Percentiles rank a stretch among this genome's conserved stretches.
Conservation (phyloP, 2,797 vertebrate genomes). For the Austrolebias charrua region DNA sequence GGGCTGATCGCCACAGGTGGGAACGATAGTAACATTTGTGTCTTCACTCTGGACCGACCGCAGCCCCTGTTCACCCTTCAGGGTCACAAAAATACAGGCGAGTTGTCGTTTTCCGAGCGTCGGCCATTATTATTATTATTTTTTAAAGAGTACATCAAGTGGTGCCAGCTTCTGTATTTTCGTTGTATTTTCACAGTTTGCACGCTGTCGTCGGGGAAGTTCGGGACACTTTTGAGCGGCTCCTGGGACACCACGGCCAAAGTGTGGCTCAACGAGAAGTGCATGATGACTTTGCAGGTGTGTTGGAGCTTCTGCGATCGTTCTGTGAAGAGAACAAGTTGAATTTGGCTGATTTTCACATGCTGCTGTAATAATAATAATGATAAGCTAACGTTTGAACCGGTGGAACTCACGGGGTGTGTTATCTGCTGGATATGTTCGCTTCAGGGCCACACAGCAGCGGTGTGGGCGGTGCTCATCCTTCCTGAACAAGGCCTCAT, state of each 20-base stretch:
- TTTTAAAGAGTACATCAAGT: background rate
- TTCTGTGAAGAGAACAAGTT: too few relatives aligned
- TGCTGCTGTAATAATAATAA: too few relatives aligned
- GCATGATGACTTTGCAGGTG: slow-evolving; percentile 99
- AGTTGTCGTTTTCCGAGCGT: background rate
- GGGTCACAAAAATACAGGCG: slow-evolving; percentile 96
- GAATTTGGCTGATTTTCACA: too few relatives aligned
- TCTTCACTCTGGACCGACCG: slow-evolving; percentile 88
- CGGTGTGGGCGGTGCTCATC: slow-evolving; percentile 95
- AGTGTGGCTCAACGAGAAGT: slow-evolving; percentile 97
- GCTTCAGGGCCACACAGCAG: slow-evolving; percentile 90
- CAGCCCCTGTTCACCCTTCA: slow-evolving; percentile 88
- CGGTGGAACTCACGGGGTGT: background rate
- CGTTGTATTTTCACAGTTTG: slow-evolving; percentile 81
- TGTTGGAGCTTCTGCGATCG: background rate
- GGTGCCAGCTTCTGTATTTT: background rate
- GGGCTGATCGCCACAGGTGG: slow-evolving; percentile 95
- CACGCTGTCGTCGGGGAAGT: slow-evolving; percentile 93
- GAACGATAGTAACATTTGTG: slow-evolving; percentile 94
- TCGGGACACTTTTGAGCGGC: slow-evolving; percentile 95
- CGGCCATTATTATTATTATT: background rate
- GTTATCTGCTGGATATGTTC: slow-evolving; percentile 12
- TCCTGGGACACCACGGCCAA: slow-evolving; percentile 98
- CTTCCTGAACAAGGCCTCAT: slow-evolving; percentile 95
- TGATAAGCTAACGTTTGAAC: too few relatives aligned